phyloP scores from a whole-genome alignment of 1,140 invertebrate genomes.

The Sipha flava region DNA sequence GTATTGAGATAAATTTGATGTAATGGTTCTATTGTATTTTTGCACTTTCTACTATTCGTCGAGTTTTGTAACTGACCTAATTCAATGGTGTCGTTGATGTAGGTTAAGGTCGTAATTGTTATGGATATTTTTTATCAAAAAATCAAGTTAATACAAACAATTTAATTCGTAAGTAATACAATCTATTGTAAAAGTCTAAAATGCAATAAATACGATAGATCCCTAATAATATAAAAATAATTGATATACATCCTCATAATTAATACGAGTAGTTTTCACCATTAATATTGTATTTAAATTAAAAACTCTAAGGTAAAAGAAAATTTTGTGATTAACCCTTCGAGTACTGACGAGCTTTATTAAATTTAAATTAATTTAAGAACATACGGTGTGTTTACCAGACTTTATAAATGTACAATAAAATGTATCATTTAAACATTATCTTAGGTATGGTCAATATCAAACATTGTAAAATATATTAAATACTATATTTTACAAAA shows the following conservation, averaged over 20 bases:
- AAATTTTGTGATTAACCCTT: neutral
- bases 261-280: too few species aligned
- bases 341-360: neutral
- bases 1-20: neutral
- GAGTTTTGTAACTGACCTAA: conserved; percentile 31
- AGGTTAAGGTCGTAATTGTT: conserved; percentile 16
- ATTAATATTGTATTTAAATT: too few species aligned
- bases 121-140: conserved; percentile 2
- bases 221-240: too few species aligned
- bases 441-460: neutral
- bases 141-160: neutral
- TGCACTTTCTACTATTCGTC: neutral
- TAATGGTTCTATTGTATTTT: conserved; percentile 11
- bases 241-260: too few species aligned
- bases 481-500: too few species aligned
- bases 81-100: neutral
- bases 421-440: neutral
- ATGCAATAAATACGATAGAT: too few species aligned
- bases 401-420: neutral
- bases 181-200: neutral
- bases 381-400: neutral
- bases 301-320: too few species aligned
- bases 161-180: neutral
- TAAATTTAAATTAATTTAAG: neutral
- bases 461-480: neutral